phyloP scores from a whole-genome alignment of 2,888 invertebrate genomes.

The Parascotia fuliginaria region DNA sequence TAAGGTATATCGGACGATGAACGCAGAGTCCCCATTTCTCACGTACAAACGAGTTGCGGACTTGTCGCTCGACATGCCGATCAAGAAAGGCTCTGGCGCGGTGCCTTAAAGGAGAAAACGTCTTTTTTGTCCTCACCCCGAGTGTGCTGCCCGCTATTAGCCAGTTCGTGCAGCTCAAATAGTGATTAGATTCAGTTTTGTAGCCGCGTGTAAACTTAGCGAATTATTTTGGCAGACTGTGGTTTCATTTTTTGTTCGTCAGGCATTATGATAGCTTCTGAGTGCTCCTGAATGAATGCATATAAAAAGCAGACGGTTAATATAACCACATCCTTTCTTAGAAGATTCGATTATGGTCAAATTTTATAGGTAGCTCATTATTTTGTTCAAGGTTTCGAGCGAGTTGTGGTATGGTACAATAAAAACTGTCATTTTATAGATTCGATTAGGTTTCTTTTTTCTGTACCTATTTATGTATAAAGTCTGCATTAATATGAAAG shows the following conservation, averaged over 20 bases:
- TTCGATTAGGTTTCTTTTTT: no score
- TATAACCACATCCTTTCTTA: slow-evolving; percentile 22
- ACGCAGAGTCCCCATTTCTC: slow-evolving; percentile 74
- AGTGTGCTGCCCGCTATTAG: slow-evolving; percentile 63
- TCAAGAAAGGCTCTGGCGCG: slow-evolving; percentile 76
- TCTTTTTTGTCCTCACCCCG: slow-evolving; percentile 66
- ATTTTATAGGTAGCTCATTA: no score
- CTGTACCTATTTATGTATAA: no score
- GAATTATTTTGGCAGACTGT: slow-evolving; percentile 37
- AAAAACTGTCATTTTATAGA: no score
- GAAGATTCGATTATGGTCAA: neutral
- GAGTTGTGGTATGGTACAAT: no score
- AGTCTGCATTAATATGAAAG: no score
- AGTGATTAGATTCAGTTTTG: slow-evolving; percentile 51
- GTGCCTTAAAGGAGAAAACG: slow-evolving; percentile 75
- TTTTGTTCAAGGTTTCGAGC: no score
- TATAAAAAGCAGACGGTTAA: slow-evolving; percentile 31
- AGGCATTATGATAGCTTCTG: slow-evolving; percentile 19
- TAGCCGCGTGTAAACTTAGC: slow-evolving; percentile 29
- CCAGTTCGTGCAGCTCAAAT: slow-evolving; percentile 54
- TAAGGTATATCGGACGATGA: slow-evolving; percentile 67
- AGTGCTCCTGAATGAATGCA: slow-evolving; percentile 22
- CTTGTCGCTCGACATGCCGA: slow-evolving; percentile 74
- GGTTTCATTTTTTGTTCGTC: slow-evolving; percentile 22
- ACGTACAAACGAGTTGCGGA: slow-evolving; percentile 73